Base-by-base conservation (phyloP, 2,888 invertebrate genomes). In the Eurois occulta region DNA sequence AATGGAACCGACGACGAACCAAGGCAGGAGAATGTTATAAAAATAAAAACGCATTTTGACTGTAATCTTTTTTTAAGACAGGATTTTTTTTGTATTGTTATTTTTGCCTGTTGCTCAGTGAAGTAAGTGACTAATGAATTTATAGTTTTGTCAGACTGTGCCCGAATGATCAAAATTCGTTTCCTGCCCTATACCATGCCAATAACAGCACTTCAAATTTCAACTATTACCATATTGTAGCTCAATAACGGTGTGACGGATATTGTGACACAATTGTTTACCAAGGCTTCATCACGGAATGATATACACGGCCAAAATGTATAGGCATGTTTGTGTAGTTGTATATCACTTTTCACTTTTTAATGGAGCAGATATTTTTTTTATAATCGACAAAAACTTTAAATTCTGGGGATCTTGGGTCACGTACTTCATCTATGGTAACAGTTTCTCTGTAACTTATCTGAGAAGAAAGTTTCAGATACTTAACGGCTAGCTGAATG, bases 1-100 rank as follows among this genome's bases (percentile, higher is more conserved):
- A 95, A 94, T 93, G 91, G 93, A 93, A 93, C 93, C 91, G 90
- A 87, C 91, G 90, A 87, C 89, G 79, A 80, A 76, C 66, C 58
- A 65, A 43, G 72, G 28, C 68, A 43, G 73, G 35, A 52, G 65
- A 62, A 69, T 62, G 64, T 83, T 86, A 60, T 83, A 66, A 88
- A 75, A 86, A 78, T 74, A 77, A 86, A 76, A 75, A 81, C 41
- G 60, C 21, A 74, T 46, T 69, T 60, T 46, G 77, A 43, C n/a
- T 60, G 69, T 48, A 55, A 13, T 0, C 7, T 58, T 52, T 32
- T 75, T 66, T 73, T 35, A 72, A 55, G 8, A 43, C 3, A 21
- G 11, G 10, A 5, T 10, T 24, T 71, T 79, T 60, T 32, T 41
- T 52, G 18, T 24, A 32, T 13, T n/a, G 71, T 7, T 35, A 8